A percentile compares a stretch with the other conserved stretches of the same genome.
phyloP scores from a whole-genome alignment of 2,113 vertebrate species.

The Megalops atlanticus region DNA sequence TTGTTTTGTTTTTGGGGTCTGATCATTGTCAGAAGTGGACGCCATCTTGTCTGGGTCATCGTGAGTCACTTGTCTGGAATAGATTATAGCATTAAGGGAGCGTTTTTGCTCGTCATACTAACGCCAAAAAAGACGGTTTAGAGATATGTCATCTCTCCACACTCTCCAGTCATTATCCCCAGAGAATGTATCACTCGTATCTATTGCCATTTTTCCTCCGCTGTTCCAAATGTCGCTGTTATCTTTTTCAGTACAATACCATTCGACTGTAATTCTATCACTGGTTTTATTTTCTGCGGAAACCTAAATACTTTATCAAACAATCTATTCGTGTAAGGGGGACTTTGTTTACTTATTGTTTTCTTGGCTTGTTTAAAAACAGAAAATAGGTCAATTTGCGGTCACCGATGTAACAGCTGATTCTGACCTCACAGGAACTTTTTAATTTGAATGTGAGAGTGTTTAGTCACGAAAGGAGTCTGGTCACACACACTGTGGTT shows the following conservation, averaged over 20 bases:
- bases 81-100: no score
- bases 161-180: conserved; percentile 2
- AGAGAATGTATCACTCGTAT: conserved; percentile 18
- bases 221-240: neutral
- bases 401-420: neutral
- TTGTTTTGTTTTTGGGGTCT: no score
- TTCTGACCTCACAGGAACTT: neutral
- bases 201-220: neutral
- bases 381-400: neutral
- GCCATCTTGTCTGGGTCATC: no score
- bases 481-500: neutral
- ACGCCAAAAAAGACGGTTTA: no score
- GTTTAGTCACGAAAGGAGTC: neutral
- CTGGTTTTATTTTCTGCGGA: neutral
- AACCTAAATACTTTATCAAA: neutral
- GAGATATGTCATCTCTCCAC: neutral
- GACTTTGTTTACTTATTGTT: neutral
- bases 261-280: neutral
- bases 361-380: neutral
- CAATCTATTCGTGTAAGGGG: neutral
- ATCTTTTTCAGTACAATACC: neutral
- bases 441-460: neutral
- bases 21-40: no score
- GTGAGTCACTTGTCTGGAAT: no score
- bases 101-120: no score